These are phyloP conservation scores for Pipistrellus nathusii DNA, from an alignment of 2,797 vertebrate species.

Conservation along the genomic window DNA sequence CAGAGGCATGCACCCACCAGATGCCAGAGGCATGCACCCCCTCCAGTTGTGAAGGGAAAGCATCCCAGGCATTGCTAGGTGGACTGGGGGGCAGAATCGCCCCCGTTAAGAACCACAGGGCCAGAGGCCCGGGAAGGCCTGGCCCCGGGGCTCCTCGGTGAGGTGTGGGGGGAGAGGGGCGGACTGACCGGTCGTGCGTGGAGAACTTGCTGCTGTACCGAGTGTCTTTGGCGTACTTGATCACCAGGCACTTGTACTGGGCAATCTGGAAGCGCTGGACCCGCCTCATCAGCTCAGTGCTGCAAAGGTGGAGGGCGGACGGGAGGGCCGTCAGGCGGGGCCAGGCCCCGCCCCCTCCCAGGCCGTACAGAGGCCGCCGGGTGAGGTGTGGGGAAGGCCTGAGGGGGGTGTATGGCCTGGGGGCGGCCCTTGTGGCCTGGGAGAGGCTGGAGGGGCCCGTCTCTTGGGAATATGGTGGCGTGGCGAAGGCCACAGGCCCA, in stretches of 20 bases:
- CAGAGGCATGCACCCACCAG: neutral
- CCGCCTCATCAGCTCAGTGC: conserved; percentile 96
- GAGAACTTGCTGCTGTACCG: conserved; percentile 92
- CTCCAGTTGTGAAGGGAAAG: neutral
- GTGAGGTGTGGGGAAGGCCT: neutral
- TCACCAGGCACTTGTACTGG: conserved; percentile 94
- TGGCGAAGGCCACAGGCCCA: neutral
- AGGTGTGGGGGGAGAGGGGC: neutral
- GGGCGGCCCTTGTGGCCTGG: neutral
- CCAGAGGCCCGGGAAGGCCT: no score
- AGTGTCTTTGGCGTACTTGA: conserved; percentile 96
- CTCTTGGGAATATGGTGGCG: neutral
- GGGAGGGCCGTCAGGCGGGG: neutral
- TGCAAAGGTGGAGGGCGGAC: conserved; percentile 72
- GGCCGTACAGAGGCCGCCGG: no score
- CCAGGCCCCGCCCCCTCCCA: neutral
- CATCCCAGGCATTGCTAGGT: neutral
- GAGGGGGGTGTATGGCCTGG: neutral
- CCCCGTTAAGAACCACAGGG: neutral
- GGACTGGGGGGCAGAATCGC: neutral
- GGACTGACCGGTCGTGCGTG: conserved; percentile 94
- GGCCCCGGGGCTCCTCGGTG: neutral
- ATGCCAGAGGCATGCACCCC: neutral
- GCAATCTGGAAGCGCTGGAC: conserved; percentile 96
- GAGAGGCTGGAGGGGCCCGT: neutral